A percentile compares a stretch with the other conserved stretches of the same genome.
Evolutionary conservation across 30 jellyfish, hydroid and myxozoan genomes (phyloP).

Genomic region (Sanderia malayensis): DNA sequence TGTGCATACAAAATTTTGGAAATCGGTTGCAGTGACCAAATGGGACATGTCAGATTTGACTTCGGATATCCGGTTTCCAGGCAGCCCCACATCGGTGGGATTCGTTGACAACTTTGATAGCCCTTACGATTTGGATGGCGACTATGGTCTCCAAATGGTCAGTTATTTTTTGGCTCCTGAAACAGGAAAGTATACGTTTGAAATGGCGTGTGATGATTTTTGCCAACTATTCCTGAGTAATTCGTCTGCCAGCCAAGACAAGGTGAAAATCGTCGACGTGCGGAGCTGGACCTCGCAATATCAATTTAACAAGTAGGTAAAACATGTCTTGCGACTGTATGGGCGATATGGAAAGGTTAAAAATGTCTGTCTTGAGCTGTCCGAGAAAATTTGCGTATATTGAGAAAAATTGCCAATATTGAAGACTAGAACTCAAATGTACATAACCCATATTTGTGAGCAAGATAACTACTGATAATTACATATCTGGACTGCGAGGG

Average conservation of each 20-base stretch:
- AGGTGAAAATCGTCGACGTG: slow-evolving; percentile 13
- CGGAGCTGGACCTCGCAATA: slow-evolving; percentile 10
- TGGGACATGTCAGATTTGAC: not conserved
- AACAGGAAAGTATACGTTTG: slow-evolving; percentile 49
- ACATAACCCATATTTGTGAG: too few relatives aligned
- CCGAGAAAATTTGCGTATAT: too few relatives aligned
- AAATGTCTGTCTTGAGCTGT: too few relatives aligned
- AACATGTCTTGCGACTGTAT: too few relatives aligned
- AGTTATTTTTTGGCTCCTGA: slow-evolving; percentile 68
- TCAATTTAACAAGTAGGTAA: slow-evolving; percentile 56
- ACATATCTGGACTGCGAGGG: too few relatives aligned
- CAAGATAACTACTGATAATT: too few relatives aligned
- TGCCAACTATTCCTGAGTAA: slow-evolving; percentile 44
- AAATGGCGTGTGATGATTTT: slow-evolving; percentile 56
- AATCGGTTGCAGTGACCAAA: not conserved
- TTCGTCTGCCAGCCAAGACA: not conserved
- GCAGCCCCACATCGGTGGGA: slow-evolving; percentile 60
- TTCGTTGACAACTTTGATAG: slow-evolving; percentile 53
- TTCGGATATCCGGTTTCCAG: slow-evolving; percentile 67
- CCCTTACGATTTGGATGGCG: slow-evolving; percentile 28
- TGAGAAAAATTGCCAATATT: too few relatives aligned
- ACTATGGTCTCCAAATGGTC: slow-evolving; percentile 25
- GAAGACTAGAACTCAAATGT: too few relatives aligned
- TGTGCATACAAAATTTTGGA: slow-evolving; percentile 27
- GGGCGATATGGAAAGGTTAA: too few relatives aligned